Conservation (phyloP, 2,113 vertebrate species). For the Microcebus murinus region DNA sequence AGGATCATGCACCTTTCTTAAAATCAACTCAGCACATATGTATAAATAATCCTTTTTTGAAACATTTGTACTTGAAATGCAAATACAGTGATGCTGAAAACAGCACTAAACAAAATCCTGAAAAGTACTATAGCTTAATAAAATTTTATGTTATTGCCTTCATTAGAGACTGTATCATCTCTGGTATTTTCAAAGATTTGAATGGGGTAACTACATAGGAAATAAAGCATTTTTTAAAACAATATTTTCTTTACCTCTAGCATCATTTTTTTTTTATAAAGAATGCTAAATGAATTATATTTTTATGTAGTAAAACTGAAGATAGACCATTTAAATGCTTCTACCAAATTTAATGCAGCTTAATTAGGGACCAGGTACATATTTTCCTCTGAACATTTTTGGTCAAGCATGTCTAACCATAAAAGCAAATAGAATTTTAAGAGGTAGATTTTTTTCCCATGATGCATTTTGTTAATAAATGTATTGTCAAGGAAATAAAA, state of each 20-base stretch:
- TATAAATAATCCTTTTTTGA: slow-evolving; percentile 79
- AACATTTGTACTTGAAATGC: slow-evolving; percentile 75
- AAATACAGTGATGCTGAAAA: slow-evolving; percentile 74
- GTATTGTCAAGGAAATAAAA: slow-evolving; percentile 86
- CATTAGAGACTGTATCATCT: slow-evolving; percentile 76
- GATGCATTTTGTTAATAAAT: slow-evolving; percentile 82
- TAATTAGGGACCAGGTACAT: slow-evolving; percentile 77
- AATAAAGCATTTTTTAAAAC: slow-evolving; percentile 46
- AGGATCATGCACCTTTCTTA: slow-evolving; percentile 83
- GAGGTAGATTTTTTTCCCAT: slow-evolving; percentile 88
- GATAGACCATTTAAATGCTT: slow-evolving; percentile 70
- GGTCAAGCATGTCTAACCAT: slow-evolving; percentile 78
- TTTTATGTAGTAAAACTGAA: slow-evolving; percentile 68
- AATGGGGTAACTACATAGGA: slow-evolving; percentile 43
- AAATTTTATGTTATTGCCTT: slow-evolving; percentile 86
- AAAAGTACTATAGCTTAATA: slow-evolving; percentile 78
- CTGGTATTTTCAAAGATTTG: slow-evolving; percentile 68
- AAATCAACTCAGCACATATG: slow-evolving; percentile 81
- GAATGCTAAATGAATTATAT: slow-evolving; percentile 50
- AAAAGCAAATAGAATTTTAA: slow-evolving; percentile 86
- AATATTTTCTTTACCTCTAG: slow-evolving; percentile 50
- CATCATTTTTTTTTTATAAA: slow-evolving; percentile 67
- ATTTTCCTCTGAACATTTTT: slow-evolving; percentile 70
- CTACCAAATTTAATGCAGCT: slow-evolving; percentile 77
- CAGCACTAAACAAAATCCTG: slow-evolving; percentile 64